Evolutionary conservation across 1,140 invertebrate genomes (phyloP).

Genomic region (Plutomurus gul): DNA sequence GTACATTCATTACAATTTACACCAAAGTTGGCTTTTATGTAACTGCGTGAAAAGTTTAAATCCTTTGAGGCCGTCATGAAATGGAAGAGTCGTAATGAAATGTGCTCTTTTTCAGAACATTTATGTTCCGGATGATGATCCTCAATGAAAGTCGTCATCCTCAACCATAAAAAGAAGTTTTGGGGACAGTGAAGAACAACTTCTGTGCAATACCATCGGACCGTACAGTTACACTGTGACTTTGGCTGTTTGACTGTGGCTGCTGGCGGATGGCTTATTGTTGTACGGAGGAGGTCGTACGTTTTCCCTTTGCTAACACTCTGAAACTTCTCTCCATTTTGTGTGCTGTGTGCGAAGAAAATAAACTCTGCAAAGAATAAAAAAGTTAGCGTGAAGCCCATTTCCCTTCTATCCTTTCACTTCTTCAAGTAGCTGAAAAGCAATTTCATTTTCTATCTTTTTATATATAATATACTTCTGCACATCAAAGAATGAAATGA

Average conservation of each 20-base stretch:
- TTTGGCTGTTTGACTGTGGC: too few species aligned
- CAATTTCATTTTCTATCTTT: conserved; percentile 19
- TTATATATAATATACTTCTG: neutral
- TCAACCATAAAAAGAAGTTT: conserved; percentile 71
- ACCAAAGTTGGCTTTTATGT: conserved; percentile 16
- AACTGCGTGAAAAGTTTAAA: conserved; percentile 32
- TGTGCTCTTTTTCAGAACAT: conserved; percentile 66
- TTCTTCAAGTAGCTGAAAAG: neutral
- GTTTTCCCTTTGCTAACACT: neutral
- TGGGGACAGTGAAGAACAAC: conserved; percentile 95
- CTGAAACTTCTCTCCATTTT: neutral
- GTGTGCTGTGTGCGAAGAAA: neutral
- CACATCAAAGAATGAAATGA: neutral
- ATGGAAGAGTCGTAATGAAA: conserved; percentile 32
- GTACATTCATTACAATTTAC: conserved; percentile 18
- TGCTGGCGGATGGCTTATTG: neutral
- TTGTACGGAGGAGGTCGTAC: neutral
- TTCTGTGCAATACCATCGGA: conserved; percentile 88
- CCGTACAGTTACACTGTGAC: neutral
- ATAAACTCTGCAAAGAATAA: neutral
- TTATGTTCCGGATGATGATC: conserved; percentile 72
- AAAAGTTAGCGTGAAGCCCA: conserved; percentile 3
- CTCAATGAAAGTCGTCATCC: conserved; percentile 76
- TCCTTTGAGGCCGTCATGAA: conserved; percentile 37
- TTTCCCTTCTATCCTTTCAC: neutral